phyloP scores from a whole-genome alignment of 2,888 invertebrate species.

The Dasysyrphus albostriatus region DNA sequence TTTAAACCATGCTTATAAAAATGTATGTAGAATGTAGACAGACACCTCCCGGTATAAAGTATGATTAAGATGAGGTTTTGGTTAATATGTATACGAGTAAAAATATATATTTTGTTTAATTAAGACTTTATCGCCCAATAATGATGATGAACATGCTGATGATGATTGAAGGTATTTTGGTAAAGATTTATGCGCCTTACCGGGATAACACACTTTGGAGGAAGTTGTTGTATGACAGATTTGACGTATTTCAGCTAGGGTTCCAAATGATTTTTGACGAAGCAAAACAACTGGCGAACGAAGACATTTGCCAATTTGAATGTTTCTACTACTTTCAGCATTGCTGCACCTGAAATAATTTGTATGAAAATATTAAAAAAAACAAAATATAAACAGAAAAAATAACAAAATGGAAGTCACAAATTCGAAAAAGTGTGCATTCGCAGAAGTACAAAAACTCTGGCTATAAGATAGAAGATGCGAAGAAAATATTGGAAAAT shows the following conservation, averaged over 20 bases:
- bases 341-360: constrained; percentile 81
- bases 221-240: constrained; percentile 63
- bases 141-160: constrained; percentile 36
- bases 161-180: constrained; percentile 19
- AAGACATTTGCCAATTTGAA: constrained; percentile 81
- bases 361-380: constrained; percentile 8
- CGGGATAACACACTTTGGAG: constrained; percentile 67
- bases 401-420: neutral
- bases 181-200: constrained; percentile 63
- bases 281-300: constrained; percentile 82
- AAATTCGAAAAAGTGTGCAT: neutral
- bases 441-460: neutral
- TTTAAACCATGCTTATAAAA: constrained; percentile 6
- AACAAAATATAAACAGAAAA: neutral
- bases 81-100: constrained; percentile 9
- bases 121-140: constrained; percentile 34
- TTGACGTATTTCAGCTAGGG: constrained; percentile 79
- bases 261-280: constrained; percentile 83
- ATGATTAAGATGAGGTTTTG: constrained; percentile 6
- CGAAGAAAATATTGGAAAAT: too few relatives aligned
- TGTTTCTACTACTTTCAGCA: constrained; percentile 77
- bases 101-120: constrained; percentile 1
- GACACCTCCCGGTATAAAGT: constrained; percentile 8
- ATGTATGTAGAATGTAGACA: neutral
- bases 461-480: too few relatives aligned